Conservation (phyloP, 30 jellyfish, hydroid and myxozoan genomes). For the Cassiopea xamachana region DNA sequence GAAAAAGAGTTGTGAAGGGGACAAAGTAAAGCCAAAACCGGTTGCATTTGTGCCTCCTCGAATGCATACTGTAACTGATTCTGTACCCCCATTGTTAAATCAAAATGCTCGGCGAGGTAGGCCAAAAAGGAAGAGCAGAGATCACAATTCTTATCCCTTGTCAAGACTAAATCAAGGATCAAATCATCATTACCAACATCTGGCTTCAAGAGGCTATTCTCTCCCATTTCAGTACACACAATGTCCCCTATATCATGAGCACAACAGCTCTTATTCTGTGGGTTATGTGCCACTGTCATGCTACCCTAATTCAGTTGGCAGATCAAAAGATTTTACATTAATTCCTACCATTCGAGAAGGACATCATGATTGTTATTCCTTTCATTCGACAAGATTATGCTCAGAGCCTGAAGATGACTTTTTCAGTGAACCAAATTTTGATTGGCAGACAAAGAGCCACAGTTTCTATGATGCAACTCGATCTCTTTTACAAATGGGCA, state of each 20-base stretch:
- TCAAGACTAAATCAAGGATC: neutral
- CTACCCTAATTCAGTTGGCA: neutral
- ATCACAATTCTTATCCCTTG: neutral
- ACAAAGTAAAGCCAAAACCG: conserved; percentile 80
- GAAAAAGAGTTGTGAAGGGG: conserved; percentile 42
- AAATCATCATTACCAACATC: conserved; percentile 31
- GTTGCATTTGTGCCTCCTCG: conserved; percentile 97
- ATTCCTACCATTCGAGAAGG: neutral
- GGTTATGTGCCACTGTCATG: neutral
- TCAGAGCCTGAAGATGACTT: conserved; percentile 29
- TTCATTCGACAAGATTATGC: neutral
- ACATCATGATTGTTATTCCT: neutral
- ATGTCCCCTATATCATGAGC: neutral
- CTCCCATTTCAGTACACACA: conserved; percentile 1
- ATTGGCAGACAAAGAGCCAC: conserved; percentile 4
- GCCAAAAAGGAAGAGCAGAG: conserved; percentile 49
- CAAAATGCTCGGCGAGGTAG: conserved; percentile 25
- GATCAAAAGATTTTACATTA: conserved; percentile 3
- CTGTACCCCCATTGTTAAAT: conserved; percentile 10
- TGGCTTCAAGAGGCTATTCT: conserved; percentile 40
- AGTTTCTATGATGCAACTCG: conserved; percentile 62
- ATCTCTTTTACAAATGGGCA: conserved; percentile 34
- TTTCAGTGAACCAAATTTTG: neutral
- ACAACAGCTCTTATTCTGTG: conserved; percentile 40
- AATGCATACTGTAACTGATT: conserved; percentile 44